These are phyloP conservation scores for Huso huso DNA, from an alignment of 2,797 vertebrate genomes.

Conservation along the genomic window DNA sequence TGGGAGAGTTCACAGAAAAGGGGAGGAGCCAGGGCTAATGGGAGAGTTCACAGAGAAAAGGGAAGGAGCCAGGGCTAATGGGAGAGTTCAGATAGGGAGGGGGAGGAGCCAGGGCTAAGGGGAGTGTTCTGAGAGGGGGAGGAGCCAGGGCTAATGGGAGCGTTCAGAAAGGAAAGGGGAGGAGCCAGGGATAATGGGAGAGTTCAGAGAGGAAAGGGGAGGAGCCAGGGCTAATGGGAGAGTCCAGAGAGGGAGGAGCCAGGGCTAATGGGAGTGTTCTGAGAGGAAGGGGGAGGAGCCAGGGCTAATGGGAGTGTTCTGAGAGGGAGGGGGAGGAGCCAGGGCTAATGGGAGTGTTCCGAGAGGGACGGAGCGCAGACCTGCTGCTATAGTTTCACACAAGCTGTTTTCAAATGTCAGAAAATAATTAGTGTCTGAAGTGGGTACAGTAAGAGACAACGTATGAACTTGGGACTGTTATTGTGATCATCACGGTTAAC, in stretches of 20 bases:
- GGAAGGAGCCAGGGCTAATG: too few species aligned
- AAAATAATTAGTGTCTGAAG: too few species aligned
- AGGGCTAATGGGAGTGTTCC: constrained; percentile 28
- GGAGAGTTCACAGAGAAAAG: constrained; percentile 5
- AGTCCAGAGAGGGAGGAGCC: constrained; percentile 21
- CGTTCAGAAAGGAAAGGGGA: background rate
- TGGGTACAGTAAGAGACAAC: too few species aligned
- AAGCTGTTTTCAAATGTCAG: too few species aligned
- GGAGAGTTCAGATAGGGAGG: constrained; percentile 6
- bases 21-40: constrained; percentile 11
- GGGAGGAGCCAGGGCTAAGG: background rate
- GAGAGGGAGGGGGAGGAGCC: constrained; percentile 28
- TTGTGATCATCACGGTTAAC: too few species aligned
- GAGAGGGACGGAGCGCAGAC: too few species aligned
- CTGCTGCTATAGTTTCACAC: too few species aligned
- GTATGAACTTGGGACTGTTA: too few species aligned
- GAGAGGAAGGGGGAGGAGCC: background rate
- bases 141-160: background rate
- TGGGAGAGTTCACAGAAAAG: constrained; percentile 21
- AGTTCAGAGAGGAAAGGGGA: background rate
- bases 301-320: background rate
- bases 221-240: background rate
- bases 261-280: background rate
- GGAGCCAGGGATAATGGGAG: constrained; percentile 1
- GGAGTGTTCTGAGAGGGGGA: background rate